Conservation (phyloP, 2,888 invertebrate genomes). For the Clepsis dumicolana region DNA sequence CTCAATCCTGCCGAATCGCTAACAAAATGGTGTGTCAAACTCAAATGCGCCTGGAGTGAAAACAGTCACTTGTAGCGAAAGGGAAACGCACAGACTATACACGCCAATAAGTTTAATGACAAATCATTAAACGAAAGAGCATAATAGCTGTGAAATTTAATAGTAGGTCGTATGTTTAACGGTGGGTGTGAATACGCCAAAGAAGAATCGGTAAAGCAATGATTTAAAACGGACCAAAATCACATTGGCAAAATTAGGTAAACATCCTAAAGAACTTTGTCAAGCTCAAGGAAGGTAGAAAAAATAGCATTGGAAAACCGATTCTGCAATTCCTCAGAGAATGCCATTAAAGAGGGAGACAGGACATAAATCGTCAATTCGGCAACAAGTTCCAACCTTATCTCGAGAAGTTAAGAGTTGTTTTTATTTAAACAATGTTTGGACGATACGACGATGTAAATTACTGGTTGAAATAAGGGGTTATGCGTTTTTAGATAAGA, state of each 20-base stretch:
- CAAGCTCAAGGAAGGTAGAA: background rate
- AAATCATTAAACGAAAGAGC: too few species aligned
- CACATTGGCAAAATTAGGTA: background rate
- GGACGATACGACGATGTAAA: background rate
- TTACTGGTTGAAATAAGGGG: constrained; percentile 19
- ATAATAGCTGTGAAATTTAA: too few species aligned
- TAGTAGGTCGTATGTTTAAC: too few species aligned
- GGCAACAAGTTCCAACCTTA: background rate
- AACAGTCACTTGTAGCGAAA: too few species aligned
- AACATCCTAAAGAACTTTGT: background rate
- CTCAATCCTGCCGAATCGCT: too few species aligned
- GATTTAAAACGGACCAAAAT: background rate
- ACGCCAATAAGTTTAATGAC: too few species aligned
- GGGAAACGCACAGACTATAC: too few species aligned
- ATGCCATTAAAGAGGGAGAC: background rate
- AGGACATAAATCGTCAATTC: background rate
- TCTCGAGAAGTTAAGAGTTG: background rate
- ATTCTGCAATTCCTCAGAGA: background rate
- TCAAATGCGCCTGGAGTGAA: too few species aligned
- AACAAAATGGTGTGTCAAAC: too few species aligned
- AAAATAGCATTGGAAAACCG: background rate
- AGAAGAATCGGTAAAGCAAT: too few species aligned
- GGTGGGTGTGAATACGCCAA: too few species aligned
- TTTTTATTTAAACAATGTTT: background rate
- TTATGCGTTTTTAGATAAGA: constrained; percentile 29